Conservation (phyloP, 2,113 vertebrate species). For the Platichthys stellatus region DNA sequence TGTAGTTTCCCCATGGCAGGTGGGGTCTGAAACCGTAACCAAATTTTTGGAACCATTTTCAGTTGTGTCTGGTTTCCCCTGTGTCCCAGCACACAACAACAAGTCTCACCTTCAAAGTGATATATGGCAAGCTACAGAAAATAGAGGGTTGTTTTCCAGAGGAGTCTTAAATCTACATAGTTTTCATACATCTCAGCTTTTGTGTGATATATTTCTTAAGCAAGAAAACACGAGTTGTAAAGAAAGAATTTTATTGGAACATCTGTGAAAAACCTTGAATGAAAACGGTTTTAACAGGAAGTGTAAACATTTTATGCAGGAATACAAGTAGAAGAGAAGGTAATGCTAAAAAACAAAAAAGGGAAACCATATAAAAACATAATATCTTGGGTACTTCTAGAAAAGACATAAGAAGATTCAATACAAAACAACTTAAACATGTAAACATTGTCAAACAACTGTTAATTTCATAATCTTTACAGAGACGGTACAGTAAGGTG, state of each 20-base stretch:
- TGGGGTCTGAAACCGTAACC: not conserved
- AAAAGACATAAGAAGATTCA: constrained; percentile 48
- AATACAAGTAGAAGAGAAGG: constrained; percentile 18
- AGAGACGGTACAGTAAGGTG: constrained; percentile 35
- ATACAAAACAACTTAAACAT: constrained; percentile 49
- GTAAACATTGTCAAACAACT: constrained; percentile 56
- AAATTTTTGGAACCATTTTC: constrained; percentile 2
- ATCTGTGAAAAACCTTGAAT: constrained; percentile 15
- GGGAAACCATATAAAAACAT: constrained; percentile 56
- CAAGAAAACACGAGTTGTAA: constrained; percentile 6
- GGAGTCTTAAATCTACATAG: not conserved
- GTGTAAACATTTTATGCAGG: constrained; percentile 24
- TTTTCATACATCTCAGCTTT: not conserved
- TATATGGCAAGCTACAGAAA: not conserved
- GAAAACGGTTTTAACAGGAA: not conserved
- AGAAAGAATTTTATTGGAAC: constrained; percentile 54
- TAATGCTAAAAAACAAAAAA: constrained; percentile 37
- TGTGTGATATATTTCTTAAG: not conserved
- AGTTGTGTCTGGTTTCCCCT: not conserved
- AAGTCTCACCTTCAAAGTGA: not conserved
- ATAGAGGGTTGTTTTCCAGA: not conserved
- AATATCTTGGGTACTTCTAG: constrained; percentile 39
- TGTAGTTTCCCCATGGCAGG: constrained; percentile 32
- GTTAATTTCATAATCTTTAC: constrained; percentile 16
- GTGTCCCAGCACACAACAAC: not conserved